These are phyloP conservation scores for Cinclus cinclus DNA, from an alignment of 2,113 vertebrate genomes.

Conservation along the genomic window DNA sequence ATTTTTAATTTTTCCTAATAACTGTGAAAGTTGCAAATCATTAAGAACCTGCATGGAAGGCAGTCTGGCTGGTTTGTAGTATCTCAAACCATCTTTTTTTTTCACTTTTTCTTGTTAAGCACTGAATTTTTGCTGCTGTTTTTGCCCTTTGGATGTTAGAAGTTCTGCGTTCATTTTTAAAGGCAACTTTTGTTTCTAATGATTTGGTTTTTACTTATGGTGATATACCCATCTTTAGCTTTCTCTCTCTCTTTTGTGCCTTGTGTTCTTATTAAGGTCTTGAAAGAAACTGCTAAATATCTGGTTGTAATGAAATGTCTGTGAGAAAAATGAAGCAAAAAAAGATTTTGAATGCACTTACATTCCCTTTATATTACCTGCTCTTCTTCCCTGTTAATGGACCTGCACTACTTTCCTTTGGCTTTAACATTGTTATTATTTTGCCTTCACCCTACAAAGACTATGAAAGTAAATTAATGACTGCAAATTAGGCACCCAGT, in stretches of 20 bases:
- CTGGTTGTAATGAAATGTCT: background rate
- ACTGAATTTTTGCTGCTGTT: background rate
- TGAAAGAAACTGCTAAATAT: background rate
- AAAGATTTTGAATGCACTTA: background rate
- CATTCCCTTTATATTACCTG: background rate
- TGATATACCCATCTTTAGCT: background rate
- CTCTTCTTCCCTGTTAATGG: background rate
- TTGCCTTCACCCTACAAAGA: background rate
- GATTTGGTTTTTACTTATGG: background rate
- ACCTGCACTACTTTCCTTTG: background rate
- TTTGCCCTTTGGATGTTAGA: background rate
- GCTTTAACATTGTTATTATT: background rate
- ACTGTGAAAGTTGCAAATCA: background rate
- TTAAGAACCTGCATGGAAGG: background rate
- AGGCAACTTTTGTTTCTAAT: background rate
- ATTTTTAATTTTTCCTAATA: constrained; percentile 3
- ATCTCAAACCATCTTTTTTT: background rate
- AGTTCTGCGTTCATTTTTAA: background rate
- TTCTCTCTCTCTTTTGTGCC: background rate
- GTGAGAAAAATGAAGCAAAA: background rate
- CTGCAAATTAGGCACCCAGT: background rate
- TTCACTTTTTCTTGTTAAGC: background rate
- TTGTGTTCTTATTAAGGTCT: background rate
- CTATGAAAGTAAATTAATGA: background rate
- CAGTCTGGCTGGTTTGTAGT: background rate